These are phyloP conservation scores for Drosophila sordidula DNA, from an alignment of 2,888 invertebrate species.

Conservation along the genomic window DNA sequence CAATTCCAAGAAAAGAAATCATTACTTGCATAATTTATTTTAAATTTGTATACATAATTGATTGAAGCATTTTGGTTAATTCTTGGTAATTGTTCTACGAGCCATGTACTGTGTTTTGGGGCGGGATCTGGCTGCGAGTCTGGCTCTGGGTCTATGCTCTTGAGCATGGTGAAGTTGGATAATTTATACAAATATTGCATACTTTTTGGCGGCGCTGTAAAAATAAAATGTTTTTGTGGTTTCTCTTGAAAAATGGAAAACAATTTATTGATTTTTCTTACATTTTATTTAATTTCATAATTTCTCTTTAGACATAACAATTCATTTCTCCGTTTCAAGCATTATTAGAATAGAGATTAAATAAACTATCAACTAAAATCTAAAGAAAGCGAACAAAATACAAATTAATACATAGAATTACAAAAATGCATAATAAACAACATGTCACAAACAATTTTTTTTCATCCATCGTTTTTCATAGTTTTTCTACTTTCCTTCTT, in stretches of 20 bases:
- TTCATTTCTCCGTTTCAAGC: conserved; percentile 76
- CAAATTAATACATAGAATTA: conserved; percentile 70
- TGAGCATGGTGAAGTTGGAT: neutral
- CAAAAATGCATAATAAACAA: conserved; percentile 83
- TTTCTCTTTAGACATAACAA: conserved; percentile 75
- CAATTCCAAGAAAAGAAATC: conserved; percentile 7
- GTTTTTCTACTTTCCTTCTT: conserved; percentile 20
- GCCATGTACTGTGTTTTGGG: neutral
- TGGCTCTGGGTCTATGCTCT: no score
- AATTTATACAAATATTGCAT: conserved; percentile 23
- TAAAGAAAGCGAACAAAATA: conserved; percentile 72
- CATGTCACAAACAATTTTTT: conserved; percentile 75
- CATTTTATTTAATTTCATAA: conserved; percentile 73
- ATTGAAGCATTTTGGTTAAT: conserved; percentile 20
- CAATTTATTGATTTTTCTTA: conserved; percentile 59
- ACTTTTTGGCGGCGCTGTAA: conserved; percentile 29
- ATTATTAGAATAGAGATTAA: conserved; percentile 80
- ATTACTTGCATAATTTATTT: conserved; percentile 46
- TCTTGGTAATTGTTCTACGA: neutral
- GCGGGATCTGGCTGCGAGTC: neutral
- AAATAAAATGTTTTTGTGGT: neutral
- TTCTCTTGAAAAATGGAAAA: neutral
- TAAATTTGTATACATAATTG: conserved; percentile 29
- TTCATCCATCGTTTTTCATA: conserved; percentile 37
- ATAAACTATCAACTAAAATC: conserved; percentile 82